Base-by-base conservation (phyloP, 1,140 invertebrate species). In the Cardiocondyla obscurior region DNA sequence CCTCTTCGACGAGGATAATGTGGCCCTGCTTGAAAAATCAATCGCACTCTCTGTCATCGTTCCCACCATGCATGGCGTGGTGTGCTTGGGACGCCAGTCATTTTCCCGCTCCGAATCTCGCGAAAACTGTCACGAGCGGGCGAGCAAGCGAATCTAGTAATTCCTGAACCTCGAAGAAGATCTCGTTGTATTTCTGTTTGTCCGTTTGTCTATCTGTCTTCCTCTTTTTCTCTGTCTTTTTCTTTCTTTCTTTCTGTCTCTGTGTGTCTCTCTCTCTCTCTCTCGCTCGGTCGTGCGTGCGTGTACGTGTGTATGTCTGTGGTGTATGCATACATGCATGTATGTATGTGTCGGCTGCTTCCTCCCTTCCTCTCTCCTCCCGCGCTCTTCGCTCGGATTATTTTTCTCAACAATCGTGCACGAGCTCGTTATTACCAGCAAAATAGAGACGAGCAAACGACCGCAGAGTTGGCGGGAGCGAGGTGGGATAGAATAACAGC, bases 391-490 rank as follows among this genome's bases (percentile, higher is more conserved):
- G 53, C 60, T 69, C 22, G 14, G n/a, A 53, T 53, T 77, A 67
- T 69, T 79, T 79, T 42, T 79, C 74, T 69, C 62, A 7, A 16
- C 44, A 12, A 46, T 58, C 53, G 28, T 51, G 22, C 36, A 76
- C 30, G 25, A 49, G 74, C 14, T 39, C 55, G 19, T 77, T 53
- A 67, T 67, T 39, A 33, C 46, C 74, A 79, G 46, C 46, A 25
- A 67, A 77, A 79, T 69, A 49, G 58, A 69, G 70, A 60, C n/a
- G 51, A 58, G 33, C 51, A 39, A 74, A 44, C 70, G 53, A 60
- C 39, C 73, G 60, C 8, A 30, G 25, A 33, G 73, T 30, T 65
- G 46, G 73, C 73, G 49, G 46, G 74, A 73, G 36, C 33, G 22
- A 79, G 25, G 33, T 3, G 8, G 67, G 74, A 79, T 55, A 67